Conservation (phyloP, 2,113 vertebrate species). For the Hippolais icterina region DNA sequence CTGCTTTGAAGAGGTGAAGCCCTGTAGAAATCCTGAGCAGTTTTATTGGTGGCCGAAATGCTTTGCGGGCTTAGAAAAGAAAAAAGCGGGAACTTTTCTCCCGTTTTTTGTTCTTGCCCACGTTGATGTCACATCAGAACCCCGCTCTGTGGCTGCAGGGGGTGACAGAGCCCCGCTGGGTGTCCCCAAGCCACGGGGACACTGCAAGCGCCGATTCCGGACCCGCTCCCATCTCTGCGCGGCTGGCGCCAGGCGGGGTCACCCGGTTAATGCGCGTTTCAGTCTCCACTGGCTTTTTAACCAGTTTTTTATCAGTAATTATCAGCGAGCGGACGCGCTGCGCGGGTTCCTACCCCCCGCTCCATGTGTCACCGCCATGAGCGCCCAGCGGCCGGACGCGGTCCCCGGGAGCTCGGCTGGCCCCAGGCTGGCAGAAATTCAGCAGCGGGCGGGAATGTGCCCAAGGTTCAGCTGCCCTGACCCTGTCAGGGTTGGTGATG, state of each 20-base stretch:
- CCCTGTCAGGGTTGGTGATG: rapidly evolving
- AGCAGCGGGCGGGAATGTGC: rapidly evolving
- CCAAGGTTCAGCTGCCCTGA: rapidly evolving
- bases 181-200: neutral
- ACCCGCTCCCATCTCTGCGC: slow-evolving; percentile 36
- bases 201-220: slow-evolving; percentile 48
- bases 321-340: slow-evolving; percentile 79
- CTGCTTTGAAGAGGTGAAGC: neutral
- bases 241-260: slow-evolving; percentile 70
- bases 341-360: too few species aligned
- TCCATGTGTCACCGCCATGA: too few species aligned
- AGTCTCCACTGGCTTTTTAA: slow-evolving; percentile 88
- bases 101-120: neutral
- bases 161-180: neutral
- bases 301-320: slow-evolving; percentile 93
- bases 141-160: neutral
- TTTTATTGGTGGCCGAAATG: neutral
- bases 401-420: neutral
- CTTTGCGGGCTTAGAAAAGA: neutral
- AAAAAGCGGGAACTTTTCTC: neutral
- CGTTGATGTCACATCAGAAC: neutral
- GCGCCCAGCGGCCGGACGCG: too few species aligned
- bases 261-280: slow-evolving; percentile 86
- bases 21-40: neutral
- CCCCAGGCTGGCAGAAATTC: neutral